These are phyloP conservation scores for Bubalus kerabau DNA, from an alignment of 2,113 vertebrate genomes.

Conservation along the genomic window DNA sequence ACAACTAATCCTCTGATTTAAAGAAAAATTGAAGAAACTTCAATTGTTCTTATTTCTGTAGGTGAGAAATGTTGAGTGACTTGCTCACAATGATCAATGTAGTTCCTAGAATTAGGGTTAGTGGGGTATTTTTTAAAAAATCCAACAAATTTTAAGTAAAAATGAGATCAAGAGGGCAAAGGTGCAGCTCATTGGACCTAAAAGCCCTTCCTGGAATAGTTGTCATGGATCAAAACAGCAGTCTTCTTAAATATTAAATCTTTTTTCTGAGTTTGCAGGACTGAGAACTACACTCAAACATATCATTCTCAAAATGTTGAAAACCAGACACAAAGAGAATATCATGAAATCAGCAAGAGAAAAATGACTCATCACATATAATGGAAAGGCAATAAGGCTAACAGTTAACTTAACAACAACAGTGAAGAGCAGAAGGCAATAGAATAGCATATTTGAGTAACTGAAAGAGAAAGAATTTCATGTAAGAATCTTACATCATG, in stretches of 20 bases:
- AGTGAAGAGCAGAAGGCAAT: neutral
- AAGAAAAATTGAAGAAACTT: too few relatives aligned
- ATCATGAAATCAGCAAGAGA: neutral
- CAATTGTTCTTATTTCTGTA: neutral
- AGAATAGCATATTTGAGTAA: neutral
- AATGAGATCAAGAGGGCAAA: neutral
- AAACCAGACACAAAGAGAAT: neutral
- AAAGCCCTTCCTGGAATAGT: neutral
- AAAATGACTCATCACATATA: neutral
- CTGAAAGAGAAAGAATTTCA: neutral
- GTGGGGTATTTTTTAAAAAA: too few relatives aligned
- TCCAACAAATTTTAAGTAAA: neutral
- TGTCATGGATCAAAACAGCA: neutral
- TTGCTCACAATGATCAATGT: neutral
- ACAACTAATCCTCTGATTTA: neutral
- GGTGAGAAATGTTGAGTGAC: neutral
- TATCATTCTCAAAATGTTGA: neutral
- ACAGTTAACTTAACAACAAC: neutral
- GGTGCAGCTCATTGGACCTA: neutral
- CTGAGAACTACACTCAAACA: neutral
- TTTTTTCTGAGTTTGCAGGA: neutral
- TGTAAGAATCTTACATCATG: neutral
- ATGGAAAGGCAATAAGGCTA: neutral
- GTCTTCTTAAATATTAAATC: too few relatives aligned
- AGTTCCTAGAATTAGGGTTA: neutral